Evolutionary conservation across 2,113 vertebrate species (phyloP).

Genomic region (Perccottus glenii): DNA sequence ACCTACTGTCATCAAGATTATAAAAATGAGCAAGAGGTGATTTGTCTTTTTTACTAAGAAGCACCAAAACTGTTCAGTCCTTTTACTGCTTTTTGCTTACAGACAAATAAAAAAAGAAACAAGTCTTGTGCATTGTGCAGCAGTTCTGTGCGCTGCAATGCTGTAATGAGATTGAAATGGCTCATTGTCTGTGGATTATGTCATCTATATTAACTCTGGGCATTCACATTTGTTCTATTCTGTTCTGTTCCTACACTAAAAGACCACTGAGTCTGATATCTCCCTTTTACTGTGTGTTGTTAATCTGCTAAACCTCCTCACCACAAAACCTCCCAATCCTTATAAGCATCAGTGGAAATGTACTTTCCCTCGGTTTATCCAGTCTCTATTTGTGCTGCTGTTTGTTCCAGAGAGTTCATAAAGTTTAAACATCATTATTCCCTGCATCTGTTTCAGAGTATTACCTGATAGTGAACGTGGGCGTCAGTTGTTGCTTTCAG

Average conservation of each 20-base stretch:
- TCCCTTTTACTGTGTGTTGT: slow-evolving; percentile 24
- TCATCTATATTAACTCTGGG: slow-evolving; percentile 28
- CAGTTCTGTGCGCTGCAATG: slow-evolving; percentile 16
- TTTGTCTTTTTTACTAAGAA: not conserved
- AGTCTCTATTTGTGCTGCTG: no score
- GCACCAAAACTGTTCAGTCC: no score
- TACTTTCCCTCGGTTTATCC: no score
- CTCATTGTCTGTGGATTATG: slow-evolving; percentile 54
- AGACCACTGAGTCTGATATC: slow-evolving; percentile 23
- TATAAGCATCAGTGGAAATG: no score
- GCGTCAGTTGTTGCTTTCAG: slow-evolving; percentile 27
- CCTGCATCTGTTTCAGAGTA: not conserved
- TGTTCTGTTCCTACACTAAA: slow-evolving; percentile 42
- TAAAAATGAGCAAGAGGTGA: not conserved
- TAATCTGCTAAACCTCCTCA: slow-evolving; percentile 19
- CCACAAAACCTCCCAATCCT: no score
- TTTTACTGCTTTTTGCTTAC: not conserved
- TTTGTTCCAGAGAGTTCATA: not conserved
- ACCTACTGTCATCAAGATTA: not conserved
- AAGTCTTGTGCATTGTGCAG: slow-evolving; percentile 18
- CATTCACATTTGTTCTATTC: slow-evolving; percentile 31
- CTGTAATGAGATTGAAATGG: slow-evolving; percentile 52
- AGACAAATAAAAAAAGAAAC: not conserved
- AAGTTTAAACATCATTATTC: slow-evolving; percentile 11
- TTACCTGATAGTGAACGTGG: slow-evolving; percentile 28